A percentile compares a stretch with the other conserved stretches of the same genome.
Conservation (phyloP, 2,888 invertebrate species). For the Rosalia funebris region DNA sequence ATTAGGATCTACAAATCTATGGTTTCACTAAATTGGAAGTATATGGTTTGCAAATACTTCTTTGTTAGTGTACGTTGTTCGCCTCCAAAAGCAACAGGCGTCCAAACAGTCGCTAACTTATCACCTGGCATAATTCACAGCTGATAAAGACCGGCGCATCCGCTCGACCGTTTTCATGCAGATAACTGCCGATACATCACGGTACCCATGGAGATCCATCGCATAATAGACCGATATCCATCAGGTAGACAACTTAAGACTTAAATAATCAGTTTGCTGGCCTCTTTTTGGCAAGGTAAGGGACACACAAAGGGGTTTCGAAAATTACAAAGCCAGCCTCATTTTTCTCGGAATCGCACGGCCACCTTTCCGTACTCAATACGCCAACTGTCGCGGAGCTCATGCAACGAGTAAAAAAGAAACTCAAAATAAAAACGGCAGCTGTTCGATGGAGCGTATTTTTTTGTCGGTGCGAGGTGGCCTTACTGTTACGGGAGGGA, state of each 20-base stretch:
- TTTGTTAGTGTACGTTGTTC: too few relatives aligned
- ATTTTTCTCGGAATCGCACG: conserved; percentile 30
- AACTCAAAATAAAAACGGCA: conserved; percentile 32
- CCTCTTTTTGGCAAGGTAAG: conserved; percentile 24
- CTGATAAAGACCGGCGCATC: neutral
- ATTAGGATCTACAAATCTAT: too few relatives aligned
- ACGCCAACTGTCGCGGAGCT: conserved; percentile 37
- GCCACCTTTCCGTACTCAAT: conserved; percentile 25
- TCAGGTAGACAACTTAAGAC: conserved; percentile 26
- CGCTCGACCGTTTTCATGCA: conserved; percentile 2
- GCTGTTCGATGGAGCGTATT: conserved; percentile 30
- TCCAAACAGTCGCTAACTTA: too few relatives aligned
- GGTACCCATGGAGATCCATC: neutral
- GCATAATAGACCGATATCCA: conserved; percentile 25
- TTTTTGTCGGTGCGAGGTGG: conserved; percentile 20
- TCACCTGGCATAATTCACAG: neutral
- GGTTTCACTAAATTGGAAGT: too few relatives aligned
- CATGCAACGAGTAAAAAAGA: conserved; percentile 37
- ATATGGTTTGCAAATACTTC: too few relatives aligned
- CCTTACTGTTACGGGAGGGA: conserved; percentile 11
- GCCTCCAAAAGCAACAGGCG: too few relatives aligned
- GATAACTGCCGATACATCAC: conserved; percentile 9
- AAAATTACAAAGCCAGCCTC: conserved; percentile 30
- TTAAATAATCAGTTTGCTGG: conserved; percentile 30
- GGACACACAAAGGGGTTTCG: conserved; percentile 26